These are phyloP conservation scores for Hippasteria phrygiana DNA, from an alignment of 53 echinoderm and acorn worm genomes.

Conservation along the genomic window DNA sequence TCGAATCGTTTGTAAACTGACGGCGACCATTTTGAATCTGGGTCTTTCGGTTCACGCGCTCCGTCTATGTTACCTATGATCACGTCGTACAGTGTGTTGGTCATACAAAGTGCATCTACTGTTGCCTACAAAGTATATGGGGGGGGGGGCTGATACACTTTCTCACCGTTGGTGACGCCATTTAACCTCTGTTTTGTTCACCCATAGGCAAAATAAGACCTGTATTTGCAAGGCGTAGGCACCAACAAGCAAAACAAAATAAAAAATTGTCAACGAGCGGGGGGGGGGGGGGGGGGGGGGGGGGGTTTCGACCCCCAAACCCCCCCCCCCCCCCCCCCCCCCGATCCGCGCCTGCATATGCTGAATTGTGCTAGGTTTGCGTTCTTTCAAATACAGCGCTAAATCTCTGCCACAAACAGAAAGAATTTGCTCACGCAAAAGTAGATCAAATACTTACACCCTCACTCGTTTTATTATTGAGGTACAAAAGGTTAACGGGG, in stretches of 20 bases:
- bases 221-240: too few relatives aligned
- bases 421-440: constrained; percentile 44
- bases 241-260: too few relatives aligned
- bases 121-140: constrained; percentile 63
- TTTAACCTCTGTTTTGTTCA: constrained; percentile 37
- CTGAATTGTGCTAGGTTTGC: constrained; percentile 22
- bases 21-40: constrained; percentile 24
- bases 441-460: constrained; percentile 17
- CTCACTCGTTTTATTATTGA: constrained; percentile 25
- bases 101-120: constrained; percentile 60
- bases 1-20: background rate
- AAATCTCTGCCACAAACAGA: constrained; percentile 39
- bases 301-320: too few relatives aligned
- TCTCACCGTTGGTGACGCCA: too few relatives aligned
- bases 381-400: constrained; percentile 37
- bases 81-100: constrained; percentile 44
- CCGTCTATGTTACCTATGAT: constrained; percentile 11
- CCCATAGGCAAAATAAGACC: constrained; percentile 35
- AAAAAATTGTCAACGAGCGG: background rate
- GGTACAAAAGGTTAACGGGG: constrained; percentile 23
- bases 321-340: too few relatives aligned
- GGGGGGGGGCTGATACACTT: constrained; percentile 14
- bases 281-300: too few relatives aligned
- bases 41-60: constrained; percentile 23
- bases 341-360: constrained; percentile 21